Base-by-base conservation (phyloP, 2,113 vertebrate species). In the Nanorana parkeri region DNA sequence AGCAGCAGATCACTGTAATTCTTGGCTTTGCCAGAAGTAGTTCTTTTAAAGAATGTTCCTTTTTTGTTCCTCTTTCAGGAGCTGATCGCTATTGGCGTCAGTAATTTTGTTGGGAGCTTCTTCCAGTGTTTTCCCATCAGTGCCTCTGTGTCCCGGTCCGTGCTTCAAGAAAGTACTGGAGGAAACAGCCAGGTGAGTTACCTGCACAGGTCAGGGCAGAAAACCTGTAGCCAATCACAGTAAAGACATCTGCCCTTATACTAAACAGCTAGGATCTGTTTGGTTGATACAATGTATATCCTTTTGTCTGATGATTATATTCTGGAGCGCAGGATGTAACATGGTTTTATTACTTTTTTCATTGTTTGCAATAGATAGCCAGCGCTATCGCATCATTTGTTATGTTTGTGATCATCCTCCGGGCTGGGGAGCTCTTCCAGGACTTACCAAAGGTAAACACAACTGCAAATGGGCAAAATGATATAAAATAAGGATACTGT, bases 51-150 rank as follows among this genome's bases (percentile, higher is more conserved):
- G 32, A 15, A 47, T 47, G 13, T 13, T 47, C 41, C 10, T 15
- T 47, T 47, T 47, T 41, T 10, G 8, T 41, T 36, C 87, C 23
- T 84, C 47, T 52, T 84, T 47, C 84, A 97, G 97, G 97, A 99
- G 86, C 92, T 99, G 79, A 90, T 98, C 0, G 97, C 97, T 0
- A 68, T 99, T 16, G 97, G 97, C 69, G 84, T 98, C 84, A 92
- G 92, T 85, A 98, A 99, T 87, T 85, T 94, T n/a, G 1, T 98
- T 0, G 97, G 97, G 15, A 94, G 93, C 24, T 69, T 98, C 77
- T 99, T 99, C 91, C 96, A 94, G 78, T 99, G 97, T 83, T 96
- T 96, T 0, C 91, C 96, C n/a, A 90, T 97, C 89, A 97, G 97
- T 87, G 96, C 97, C 85, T 98, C 97, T 41, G 97, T 99, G 95